Base-by-base conservation (phyloP, 2,113 vertebrate species). In the Tetrao urogallus region DNA sequence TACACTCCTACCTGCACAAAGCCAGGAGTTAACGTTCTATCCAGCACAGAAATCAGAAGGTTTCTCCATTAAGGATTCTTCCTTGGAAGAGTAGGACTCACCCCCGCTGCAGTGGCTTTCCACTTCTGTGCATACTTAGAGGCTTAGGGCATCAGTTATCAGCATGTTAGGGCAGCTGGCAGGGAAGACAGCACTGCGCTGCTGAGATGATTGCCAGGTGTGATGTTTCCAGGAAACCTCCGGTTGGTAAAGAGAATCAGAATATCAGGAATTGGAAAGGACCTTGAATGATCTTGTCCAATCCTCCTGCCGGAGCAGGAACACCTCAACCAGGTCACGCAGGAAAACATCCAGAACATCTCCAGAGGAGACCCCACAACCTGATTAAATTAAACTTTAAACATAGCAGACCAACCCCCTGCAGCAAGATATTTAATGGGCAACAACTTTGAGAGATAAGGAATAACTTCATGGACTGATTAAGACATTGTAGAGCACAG, bases 31-130 rank as follows among this genome's bases (percentile, higher is more conserved):
- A 30, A 34, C 16, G 25, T 12, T 4, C 32, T 22, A 22, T 30
- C 52, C n/a, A 6, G 0, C 3, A 2, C 3, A 8, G 16, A 45
- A 74, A 36, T 1, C 17, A n/a, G 11, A 12, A 34, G 21, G 18
- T 13, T 30, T 50, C 50, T 50, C 52, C 21, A 4, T 9, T 27
- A 48, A 80, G 34, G 56, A 70, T 30, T 30, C 61, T 7, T 79
- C 50, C 36, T 42, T 2, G 2, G 24, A 57, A n/a, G 34, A 42
- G n/a, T 1, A 12, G 18, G 63, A 28, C 1, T 1, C 10, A 18
- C 6, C 6, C 38, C 30, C 30, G 1, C 16, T 17, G 28, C 50
- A 21, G 24, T 3, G 16, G 64, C 10, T 13, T 13, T 30, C 42
- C 40, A 48, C 4, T 17, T 14, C 66, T 42, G 14, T 20, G 71